These are phyloP conservation scores for Macrosoma leucophasiata DNA, from an alignment of 2,888 invertebrate species.

Conservation along the genomic window DNA sequence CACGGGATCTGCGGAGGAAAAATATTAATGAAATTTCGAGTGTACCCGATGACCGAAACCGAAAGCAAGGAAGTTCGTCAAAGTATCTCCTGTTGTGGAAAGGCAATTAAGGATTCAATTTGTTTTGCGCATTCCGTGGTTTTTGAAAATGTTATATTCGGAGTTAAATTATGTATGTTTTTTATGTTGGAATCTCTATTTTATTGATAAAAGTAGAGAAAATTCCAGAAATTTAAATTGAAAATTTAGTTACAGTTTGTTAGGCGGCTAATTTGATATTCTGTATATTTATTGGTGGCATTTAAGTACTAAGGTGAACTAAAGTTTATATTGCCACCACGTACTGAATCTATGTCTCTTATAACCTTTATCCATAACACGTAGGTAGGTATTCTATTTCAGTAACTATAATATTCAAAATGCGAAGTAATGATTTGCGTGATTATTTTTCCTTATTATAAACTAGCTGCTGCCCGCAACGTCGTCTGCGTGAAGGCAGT, in stretches of 20 bases:
- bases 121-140: conserved; percentile 31
- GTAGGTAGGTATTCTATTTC: no score
- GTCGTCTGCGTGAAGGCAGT: no score
- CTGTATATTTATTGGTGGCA: conserved; percentile 8
- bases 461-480: no score
- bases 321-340: no score
- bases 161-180: background rate
- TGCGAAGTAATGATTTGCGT: no score
- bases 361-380: no score
- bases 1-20: conserved; percentile 41
- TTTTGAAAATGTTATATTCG: conserved; percentile 4
- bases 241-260: background rate
- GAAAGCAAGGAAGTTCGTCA: conserved; percentile 48
- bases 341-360: no score
- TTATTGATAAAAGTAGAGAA: background rate
- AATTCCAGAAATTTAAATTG: background rate
- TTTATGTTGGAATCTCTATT: no score
- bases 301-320: no score
- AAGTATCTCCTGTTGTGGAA: conserved; percentile 55
- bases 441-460: no score
- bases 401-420: no score
- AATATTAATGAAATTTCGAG: conserved; percentile 61
- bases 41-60: conserved; percentile 52
- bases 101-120: conserved; percentile 64
- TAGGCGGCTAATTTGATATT: conserved; percentile 1